Percentiles rank a stretch among this genome's conserved stretches.
These are phyloP conservation scores for Oreocharis arfaki DNA, from an alignment of 2,113 vertebrate genomes.

Conservation along the genomic window DNA sequence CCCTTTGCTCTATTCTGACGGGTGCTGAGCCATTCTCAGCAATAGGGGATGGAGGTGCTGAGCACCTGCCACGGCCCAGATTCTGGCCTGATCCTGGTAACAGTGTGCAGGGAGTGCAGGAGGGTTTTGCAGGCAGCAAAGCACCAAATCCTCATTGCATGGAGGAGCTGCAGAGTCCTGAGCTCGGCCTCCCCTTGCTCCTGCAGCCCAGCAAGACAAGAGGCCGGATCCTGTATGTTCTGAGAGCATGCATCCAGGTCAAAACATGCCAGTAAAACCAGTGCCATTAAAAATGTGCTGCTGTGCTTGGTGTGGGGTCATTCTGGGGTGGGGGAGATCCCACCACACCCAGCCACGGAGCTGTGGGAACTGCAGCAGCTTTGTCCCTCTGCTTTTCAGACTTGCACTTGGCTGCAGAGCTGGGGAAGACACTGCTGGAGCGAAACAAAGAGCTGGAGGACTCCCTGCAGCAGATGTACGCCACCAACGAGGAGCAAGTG, in stretches of 20 bases:
- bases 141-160: background rate
- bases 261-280: background rate
- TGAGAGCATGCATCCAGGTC: background rate
- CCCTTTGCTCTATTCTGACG: rapidly evolving
- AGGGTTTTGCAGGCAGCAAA: background rate
- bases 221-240: background rate
- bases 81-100: background rate
- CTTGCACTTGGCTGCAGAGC: slow-evolving; percentile 89
- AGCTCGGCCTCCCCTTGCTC: background rate
- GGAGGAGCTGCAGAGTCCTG: background rate
- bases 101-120: background rate
- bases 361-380: background rate
- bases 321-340: rapidly evolving
- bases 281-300: background rate
- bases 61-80: background rate
- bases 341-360: background rate
- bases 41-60: background rate
- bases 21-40: background rate
- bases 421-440: slow-evolving; percentile 95
- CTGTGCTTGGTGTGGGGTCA: background rate
- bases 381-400: slow-evolving; percentile 69
- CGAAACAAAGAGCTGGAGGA: slow-evolving; percentile 97
- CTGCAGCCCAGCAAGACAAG: background rate
- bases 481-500: slow-evolving; percentile 94
- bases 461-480: slow-evolving; percentile 95